A percentile compares a stretch with the other conserved stretches of the same genome.
Evolutionary conservation across 2,113 vertebrate genomes (phyloP).

Genomic region (Zosterops borbonicus): DNA sequence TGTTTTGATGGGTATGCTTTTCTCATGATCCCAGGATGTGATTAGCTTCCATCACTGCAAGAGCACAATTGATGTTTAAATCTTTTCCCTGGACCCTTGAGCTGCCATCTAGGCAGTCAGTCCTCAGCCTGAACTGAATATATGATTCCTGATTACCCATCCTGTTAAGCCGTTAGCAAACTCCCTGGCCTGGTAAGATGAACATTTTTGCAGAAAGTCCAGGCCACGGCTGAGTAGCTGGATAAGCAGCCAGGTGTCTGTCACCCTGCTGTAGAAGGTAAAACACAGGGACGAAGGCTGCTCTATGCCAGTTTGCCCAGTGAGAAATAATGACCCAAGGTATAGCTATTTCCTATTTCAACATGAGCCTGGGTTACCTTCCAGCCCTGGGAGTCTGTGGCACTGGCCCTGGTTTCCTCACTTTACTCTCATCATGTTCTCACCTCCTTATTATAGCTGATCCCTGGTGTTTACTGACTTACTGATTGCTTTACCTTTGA

Average conservation of each 20-base stretch:
- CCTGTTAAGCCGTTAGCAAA: not conserved
- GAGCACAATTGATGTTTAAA: not conserved
- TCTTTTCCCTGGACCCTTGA: not conserved
- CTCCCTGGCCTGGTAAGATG: not conserved
- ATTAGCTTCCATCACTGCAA: not conserved
- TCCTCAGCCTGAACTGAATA: not conserved
- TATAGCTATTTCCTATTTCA: not conserved
- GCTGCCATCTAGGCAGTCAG: not conserved
- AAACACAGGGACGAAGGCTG: accelerated
- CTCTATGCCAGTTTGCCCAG: not conserved
- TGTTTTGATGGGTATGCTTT: not conserved
- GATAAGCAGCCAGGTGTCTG: not conserved
- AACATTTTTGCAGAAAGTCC: not conserved
- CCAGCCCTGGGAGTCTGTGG: accelerated
- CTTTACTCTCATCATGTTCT: not conserved
- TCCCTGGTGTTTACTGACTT: not conserved
- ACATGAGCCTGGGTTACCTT: not conserved
- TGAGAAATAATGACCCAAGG: not conserved
- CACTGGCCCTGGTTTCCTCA: not conserved
- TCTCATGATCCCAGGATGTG: not conserved
- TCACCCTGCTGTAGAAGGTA: not conserved
- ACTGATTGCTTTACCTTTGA: not conserved
- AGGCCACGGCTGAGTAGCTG: accelerated
- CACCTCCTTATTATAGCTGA: not conserved
- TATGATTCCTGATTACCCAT: not conserved